Conservation (phyloP, 2,113 vertebrate species). For the Ondatra zibethicus region DNA sequence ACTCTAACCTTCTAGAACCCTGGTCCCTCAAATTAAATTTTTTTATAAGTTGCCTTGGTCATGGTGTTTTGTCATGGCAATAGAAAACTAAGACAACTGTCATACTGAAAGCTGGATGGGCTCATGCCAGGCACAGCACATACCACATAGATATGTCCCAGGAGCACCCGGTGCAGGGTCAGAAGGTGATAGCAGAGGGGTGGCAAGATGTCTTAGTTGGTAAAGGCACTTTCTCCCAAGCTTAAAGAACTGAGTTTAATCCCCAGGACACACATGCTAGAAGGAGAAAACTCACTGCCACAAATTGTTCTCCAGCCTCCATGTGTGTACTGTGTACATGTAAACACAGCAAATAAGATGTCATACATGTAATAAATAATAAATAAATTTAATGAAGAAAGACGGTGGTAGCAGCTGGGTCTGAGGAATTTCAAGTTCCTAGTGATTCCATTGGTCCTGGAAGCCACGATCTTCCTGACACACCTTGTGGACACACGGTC, state of each 20-base stretch:
- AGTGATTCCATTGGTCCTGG: neutral
- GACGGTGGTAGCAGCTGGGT: neutral
- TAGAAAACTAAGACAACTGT: neutral
- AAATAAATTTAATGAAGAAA: neutral
- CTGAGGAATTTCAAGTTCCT: neutral
- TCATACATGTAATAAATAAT: too few relatives aligned
- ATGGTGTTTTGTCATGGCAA: neutral
- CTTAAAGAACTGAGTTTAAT: neutral
- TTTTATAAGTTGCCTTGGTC: neutral
- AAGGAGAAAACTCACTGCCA: neutral
- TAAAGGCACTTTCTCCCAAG: neutral
- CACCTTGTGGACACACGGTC: neutral
- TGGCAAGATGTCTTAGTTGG: neutral
- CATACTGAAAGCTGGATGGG: neutral
- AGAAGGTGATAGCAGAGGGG: neutral
- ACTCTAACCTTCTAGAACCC: neutral
- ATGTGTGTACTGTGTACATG: neutral
- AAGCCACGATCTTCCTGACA: neutral
- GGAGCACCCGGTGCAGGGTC: neutral
- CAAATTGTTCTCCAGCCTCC: neutral
- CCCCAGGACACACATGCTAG: neutral
- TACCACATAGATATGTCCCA: neutral
- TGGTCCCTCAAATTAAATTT: neutral
- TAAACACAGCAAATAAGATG: neutral
- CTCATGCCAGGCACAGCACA: neutral